Conservation (phyloP, 92 coral and sea anemone genomes). For the Pocillopora meandrina region DNA sequence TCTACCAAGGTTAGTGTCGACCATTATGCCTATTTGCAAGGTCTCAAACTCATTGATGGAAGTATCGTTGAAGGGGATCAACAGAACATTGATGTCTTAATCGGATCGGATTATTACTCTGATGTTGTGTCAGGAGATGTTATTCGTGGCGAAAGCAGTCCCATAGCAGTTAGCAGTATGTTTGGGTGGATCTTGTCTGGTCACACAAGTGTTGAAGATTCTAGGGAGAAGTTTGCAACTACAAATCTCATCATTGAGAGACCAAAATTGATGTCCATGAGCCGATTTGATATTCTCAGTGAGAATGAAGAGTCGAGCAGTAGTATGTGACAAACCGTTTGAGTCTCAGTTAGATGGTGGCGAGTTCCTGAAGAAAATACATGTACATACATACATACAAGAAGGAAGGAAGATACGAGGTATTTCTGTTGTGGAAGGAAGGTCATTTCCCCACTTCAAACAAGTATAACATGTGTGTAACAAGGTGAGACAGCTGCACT, state of each 20-base stretch:
- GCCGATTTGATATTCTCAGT: neutral
- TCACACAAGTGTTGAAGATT: constrained; percentile 10
- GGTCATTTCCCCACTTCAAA: constrained; percentile 31
- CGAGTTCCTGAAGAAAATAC: constrained; percentile 1
- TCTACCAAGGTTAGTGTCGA: constrained; percentile 22
- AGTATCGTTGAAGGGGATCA: constrained; percentile 27
- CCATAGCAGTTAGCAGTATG: constrained; percentile 32
- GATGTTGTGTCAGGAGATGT: constrained; percentile 54
- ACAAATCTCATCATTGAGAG: constrained; percentile 13
- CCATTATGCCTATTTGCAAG: constrained; percentile 13
- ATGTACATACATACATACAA: constrained; percentile 5
- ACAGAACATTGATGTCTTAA: constrained; percentile 47
- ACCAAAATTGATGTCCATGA: constrained; percentile 17
- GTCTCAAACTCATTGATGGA: constrained; percentile 38
- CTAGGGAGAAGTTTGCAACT: neutral
- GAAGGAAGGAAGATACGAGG: constrained; percentile 39
- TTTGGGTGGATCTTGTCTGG: constrained; percentile 35
- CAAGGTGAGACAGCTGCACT: constrained; percentile 52
- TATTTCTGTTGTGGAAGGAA: constrained; percentile 49
- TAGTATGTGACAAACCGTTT: constrained; percentile 14
- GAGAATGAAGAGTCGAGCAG: constrained; percentile 41
- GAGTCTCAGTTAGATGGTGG: constrained; percentile 11
- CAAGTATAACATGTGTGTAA: constrained; percentile 44
- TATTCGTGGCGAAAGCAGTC: constrained; percentile 31
- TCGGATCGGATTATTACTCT: constrained; percentile 64